phyloP scores from a whole-genome alignment of 2,113 vertebrate genomes.

The Pimephales promelas region DNA sequence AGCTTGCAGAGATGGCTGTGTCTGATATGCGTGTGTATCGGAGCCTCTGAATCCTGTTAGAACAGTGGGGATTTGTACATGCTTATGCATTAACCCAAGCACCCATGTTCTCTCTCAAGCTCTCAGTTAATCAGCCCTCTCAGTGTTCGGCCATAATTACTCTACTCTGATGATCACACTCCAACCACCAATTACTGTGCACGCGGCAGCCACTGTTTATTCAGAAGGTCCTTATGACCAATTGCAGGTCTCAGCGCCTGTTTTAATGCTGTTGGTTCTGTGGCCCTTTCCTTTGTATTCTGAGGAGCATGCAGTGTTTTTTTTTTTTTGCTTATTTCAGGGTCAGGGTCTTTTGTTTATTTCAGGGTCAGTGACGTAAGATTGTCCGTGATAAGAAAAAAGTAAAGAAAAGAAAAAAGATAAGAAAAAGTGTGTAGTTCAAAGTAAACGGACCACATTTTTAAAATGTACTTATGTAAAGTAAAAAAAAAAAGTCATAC shows the following conservation, averaged over 20 bases:
- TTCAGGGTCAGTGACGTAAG: background rate
- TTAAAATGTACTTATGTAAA: background rate
- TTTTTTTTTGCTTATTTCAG: too few species aligned
- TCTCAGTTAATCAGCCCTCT: slow-evolving; percentile 20
- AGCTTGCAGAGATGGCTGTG: background rate
- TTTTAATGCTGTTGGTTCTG: background rate
- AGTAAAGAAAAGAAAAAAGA: background rate
- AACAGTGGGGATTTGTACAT: slow-evolving; percentile 22
- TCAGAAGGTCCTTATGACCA: slow-evolving; percentile 1
- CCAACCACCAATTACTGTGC: slow-evolving; percentile 12
- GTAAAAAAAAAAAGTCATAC: background rate
- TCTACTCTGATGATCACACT: slow-evolving; percentile 30
- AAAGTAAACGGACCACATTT: too few species aligned
- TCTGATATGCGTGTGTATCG: slow-evolving; percentile 13
- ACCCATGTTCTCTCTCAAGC: slow-evolving; percentile 21
- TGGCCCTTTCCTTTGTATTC: background rate
- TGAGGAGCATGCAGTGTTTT: rapidly evolving
- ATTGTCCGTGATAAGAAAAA: background rate
- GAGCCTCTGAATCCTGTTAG: slow-evolving; percentile 1
- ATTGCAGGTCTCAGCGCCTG: slow-evolving; percentile 6
- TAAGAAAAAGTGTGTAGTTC: background rate
- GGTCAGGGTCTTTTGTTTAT: too few species aligned
- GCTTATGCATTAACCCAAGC: slow-evolving; percentile 39
- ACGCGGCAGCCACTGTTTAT: background rate
- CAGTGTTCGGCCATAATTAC: slow-evolving; percentile 22